Conservation (phyloP, 2,888 invertebrate species). For the Aphidoletes aphidimyza region DNA sequence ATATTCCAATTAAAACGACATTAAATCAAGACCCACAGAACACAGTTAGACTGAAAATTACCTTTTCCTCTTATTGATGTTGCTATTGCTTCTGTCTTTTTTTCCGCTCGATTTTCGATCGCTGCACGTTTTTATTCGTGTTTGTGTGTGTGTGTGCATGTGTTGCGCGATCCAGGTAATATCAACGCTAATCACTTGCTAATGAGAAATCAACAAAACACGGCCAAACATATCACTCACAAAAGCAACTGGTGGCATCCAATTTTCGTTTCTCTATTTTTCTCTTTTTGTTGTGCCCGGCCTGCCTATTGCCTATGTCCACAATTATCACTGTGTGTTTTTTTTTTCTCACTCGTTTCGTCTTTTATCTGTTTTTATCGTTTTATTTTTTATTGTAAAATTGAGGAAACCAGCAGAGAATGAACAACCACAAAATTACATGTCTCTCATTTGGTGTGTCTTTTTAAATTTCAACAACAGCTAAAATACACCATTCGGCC, state of each 20-base stretch:
- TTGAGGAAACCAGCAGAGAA: not conserved
- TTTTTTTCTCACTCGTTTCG: not conserved
- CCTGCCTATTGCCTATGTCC: not conserved
- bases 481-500: not conserved
- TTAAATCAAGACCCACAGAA: not conserved
- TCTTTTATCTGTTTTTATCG: not conserved
- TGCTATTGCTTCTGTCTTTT: too few relatives aligned
- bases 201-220: constrained; percentile 31
- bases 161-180: not conserved
- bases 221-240: not conserved
- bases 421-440: not conserved
- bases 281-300: too few relatives aligned
- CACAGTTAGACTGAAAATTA: constrained; percentile 24
- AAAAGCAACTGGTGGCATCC: constrained; percentile 8
- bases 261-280: not conserved
- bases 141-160: not conserved
- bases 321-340: not conserved
- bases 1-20: constrained; percentile 19
- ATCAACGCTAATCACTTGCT: constrained; percentile 39
- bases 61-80: not conserved
- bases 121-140: not conserved
- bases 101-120: not conserved
- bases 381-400: constrained; percentile 25
- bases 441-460: not conserved
- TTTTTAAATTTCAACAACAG: not conserved